Conservation (phyloP, 2,113 vertebrate species). For the Arothron firmamentum region DNA sequence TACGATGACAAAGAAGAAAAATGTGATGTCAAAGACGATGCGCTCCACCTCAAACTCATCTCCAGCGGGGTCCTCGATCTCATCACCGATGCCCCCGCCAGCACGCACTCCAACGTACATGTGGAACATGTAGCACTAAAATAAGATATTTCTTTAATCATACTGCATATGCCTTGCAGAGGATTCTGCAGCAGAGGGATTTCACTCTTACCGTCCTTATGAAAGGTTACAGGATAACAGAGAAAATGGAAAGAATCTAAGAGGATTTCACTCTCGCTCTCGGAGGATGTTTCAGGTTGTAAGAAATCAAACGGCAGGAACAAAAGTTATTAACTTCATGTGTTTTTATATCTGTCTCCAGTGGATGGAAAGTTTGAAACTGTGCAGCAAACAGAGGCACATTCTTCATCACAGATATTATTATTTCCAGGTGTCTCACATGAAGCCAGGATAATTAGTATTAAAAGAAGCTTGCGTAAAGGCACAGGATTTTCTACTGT, state of each 20-base stretch:
- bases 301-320: constrained; percentile 4
- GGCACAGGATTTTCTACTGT: too few species aligned
- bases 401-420: background rate
- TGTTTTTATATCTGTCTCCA: constrained; percentile 2
- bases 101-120: constrained; percentile 96
- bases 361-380: background rate
- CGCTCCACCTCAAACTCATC: constrained; percentile 94
- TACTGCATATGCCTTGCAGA: background rate
- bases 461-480: too few species aligned
- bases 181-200: background rate
- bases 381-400: background rate
- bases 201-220: background rate
- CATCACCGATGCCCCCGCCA: constrained; percentile 92
- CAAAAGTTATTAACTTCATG: background rate
- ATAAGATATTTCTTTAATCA: background rate
- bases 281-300: background rate
- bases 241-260: background rate
- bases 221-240: background rate
- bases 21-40: constrained; percentile 95
- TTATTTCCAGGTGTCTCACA: too few species aligned
- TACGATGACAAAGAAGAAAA: constrained; percentile 97
- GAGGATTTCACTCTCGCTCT: background rate
- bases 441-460: too few species aligned
- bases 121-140: constrained; percentile 97
- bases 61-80: constrained; percentile 93